Percentiles rank a stretch among this genome's conserved stretches.
Evolutionary conservation across 37 sponge, comb jelly and placozoan genomes (phyloP).

Genomic region (Axinella damicornis): DNA sequence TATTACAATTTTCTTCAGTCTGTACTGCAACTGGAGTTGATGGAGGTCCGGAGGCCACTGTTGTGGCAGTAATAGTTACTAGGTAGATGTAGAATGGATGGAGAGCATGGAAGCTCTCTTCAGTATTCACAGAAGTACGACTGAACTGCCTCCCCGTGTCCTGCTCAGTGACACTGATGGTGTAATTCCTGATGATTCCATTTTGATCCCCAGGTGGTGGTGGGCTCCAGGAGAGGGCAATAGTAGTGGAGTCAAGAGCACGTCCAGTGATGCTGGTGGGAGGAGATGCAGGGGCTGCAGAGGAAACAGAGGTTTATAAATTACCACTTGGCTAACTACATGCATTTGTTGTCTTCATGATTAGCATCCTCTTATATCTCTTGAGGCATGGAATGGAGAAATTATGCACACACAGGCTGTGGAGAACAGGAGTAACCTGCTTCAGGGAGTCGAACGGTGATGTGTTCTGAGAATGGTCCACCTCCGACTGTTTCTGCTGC

Average conservation of each 20-base stretch:
- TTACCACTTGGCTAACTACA: too few species aligned
- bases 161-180: too few species aligned
- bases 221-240: conserved; percentile 16
- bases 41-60: conserved; percentile 23
- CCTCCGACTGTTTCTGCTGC: conserved; percentile 50
- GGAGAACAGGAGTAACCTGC: not conserved
- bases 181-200: conserved; percentile 33
- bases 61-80: conserved; percentile 8
- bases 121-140: conserved; percentile 1
- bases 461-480: conserved; percentile 22
- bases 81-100: conserved; percentile 46
- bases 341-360: too few species aligned
- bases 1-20: too few species aligned
- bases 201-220: conserved; percentile 19
- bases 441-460: not conserved
- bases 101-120: not conserved
- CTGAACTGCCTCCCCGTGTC: too few species aligned
- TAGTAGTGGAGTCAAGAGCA: not conserved
- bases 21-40: too few species aligned
- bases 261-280: not conserved
- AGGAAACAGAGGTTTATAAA: too few species aligned
- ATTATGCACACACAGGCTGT: too few species aligned
- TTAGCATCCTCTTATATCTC: too few species aligned
- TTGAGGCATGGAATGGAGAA: too few species aligned
- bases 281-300: conserved; percentile 24